Conservation (phyloP, 2,797 vertebrate species). For the Betta splendens region DNA sequence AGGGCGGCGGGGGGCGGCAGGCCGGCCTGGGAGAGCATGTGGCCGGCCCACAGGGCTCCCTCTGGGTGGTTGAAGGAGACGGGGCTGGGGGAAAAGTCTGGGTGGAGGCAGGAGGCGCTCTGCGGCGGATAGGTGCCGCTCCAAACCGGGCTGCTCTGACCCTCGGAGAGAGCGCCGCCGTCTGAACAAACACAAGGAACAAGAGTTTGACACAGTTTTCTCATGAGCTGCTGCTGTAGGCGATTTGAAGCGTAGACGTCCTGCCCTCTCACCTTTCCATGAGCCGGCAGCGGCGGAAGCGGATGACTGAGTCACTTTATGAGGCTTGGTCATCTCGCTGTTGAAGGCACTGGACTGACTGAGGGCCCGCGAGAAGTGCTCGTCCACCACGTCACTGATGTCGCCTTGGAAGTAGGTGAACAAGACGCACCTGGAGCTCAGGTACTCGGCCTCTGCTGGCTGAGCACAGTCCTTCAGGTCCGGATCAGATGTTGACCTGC, state of each 20-base stretch:
- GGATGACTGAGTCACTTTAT: conserved; percentile 59
- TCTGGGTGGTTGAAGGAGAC: conserved; percentile 87
- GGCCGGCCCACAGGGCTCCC: conserved; percentile 88
- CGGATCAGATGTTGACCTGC: conserved; percentile 32
- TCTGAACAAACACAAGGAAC: conserved; percentile 76
- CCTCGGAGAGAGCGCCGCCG: conserved; percentile 81
- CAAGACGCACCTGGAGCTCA: conserved; percentile 96
- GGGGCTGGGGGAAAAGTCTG: conserved; percentile 87
- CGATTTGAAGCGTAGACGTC: too few relatives aligned
- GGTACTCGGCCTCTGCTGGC: conserved; percentile 94
- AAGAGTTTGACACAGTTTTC: conserved; percentile 1
- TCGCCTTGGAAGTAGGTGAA: conserved; percentile 98
- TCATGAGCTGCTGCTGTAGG: neutral
- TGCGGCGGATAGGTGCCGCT: conserved; percentile 89
- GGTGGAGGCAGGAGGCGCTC: conserved; percentile 86
- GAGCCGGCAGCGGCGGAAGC: conserved; percentile 63
- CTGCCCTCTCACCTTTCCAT: conserved; percentile 89
- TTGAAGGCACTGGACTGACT: conserved; percentile 88
- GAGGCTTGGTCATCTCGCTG: conserved; percentile 69
- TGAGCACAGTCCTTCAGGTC: conserved; percentile 85
- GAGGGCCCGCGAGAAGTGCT: conserved; percentile 96
- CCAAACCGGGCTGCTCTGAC: conserved; percentile 89
- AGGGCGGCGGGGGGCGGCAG: conserved; percentile 82
- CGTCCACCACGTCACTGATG: conserved; percentile 95
- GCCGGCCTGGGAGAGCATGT: conserved; percentile 86